These are phyloP conservation scores for Endomychus coccineus DNA, from an alignment of 2,888 invertebrate genomes.

Conservation along the genomic window DNA sequence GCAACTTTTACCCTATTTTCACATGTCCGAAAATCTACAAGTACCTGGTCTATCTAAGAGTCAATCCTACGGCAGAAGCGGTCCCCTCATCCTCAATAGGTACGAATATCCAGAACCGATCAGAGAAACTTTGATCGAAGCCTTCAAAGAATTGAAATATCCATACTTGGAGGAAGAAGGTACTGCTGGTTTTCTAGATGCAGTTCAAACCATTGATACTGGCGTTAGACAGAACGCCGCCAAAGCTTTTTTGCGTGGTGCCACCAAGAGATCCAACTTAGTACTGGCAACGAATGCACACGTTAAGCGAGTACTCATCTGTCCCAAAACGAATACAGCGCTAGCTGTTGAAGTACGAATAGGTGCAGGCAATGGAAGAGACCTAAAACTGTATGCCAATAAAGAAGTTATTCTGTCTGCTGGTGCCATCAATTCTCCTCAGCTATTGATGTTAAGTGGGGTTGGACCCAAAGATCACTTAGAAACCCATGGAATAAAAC, in stretches of 20 bases:
- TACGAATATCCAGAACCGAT: slow-evolving; percentile 78
- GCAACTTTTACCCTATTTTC: slow-evolving; percentile 78
- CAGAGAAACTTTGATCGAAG: slow-evolving; percentile 74
- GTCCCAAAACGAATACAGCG: slow-evolving; percentile 65
- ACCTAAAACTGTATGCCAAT: slow-evolving; percentile 61
- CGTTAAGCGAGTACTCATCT: slow-evolving; percentile 67
- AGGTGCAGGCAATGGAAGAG: slow-evolving; percentile 60
- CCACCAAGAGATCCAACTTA: slow-evolving; percentile 65
- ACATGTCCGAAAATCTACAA: slow-evolving; percentile 81
- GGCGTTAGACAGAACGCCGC: slow-evolving; percentile 80
- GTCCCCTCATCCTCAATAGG: slow-evolving; percentile 56
- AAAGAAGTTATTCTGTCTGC: slow-evolving; percentile 84
- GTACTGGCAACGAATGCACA: slow-evolving; percentile 75
- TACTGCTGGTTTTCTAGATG: slow-evolving; percentile 67
- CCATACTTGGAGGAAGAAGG: slow-evolving; percentile 73
- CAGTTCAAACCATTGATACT: slow-evolving; percentile 75
- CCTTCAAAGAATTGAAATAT: slow-evolving; percentile 73
- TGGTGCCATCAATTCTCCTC: slow-evolving; percentile 87
- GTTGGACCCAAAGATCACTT: slow-evolving; percentile 56
- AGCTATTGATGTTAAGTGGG: slow-evolving; percentile 86
- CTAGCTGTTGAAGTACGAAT: slow-evolving; percentile 73
- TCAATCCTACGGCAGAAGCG: slow-evolving; percentile 64
- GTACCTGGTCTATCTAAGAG: slow-evolving; percentile 71
- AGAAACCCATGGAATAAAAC: slow-evolving; percentile 58
- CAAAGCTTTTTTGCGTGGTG: slow-evolving; percentile 77